A percentile compares a stretch with the other conserved stretches of the same genome.
phyloP scores from a whole-genome alignment of 2,797 vertebrate genomes.

The Nasua narica region DNA sequence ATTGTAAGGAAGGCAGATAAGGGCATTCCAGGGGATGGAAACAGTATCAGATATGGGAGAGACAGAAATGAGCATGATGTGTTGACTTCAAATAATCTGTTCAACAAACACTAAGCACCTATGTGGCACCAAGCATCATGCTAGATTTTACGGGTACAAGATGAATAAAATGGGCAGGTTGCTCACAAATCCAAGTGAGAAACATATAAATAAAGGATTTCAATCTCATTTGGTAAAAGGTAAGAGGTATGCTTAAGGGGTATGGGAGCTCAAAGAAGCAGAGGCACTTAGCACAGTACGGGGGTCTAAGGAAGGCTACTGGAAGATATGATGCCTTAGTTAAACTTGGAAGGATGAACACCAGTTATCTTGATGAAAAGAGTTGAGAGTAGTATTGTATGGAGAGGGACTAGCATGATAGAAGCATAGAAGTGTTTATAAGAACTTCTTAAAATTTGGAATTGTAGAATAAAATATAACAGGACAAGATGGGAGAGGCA shows the following conservation, averaged over 20 bases:
- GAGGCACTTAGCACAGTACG: not conserved
- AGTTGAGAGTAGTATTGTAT: not conserved
- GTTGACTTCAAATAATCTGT: conserved; percentile 30
- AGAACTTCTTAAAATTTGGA: not conserved
- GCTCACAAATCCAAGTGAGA: not conserved
- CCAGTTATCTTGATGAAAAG: not conserved
- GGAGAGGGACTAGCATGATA: not conserved
- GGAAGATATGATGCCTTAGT: not conserved
- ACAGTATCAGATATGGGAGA: not conserved
- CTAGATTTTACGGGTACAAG: not conserved
- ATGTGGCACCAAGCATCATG: not conserved
- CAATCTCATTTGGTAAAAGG: conserved; percentile 28
- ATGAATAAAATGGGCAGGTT: not conserved
- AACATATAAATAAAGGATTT: conserved; percentile 25
- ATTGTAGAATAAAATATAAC: conserved; percentile 32
- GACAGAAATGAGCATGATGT: not conserved
- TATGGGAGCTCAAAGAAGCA: conserved; percentile 10
- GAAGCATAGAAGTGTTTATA: not conserved
- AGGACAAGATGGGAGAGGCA: not conserved
- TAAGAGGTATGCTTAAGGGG: not conserved
- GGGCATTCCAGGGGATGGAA: not conserved
- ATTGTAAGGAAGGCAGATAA: not conserved
- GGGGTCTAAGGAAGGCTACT: not conserved
- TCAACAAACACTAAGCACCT: not conserved
- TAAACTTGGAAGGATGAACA: conserved; percentile 43